A percentile compares a stretch with the other conserved stretches of the same genome.
These are phyloP conservation scores for Bombus superbus DNA, from an alignment of 1,140 invertebrate genomes.

Conservation along the genomic window DNA sequence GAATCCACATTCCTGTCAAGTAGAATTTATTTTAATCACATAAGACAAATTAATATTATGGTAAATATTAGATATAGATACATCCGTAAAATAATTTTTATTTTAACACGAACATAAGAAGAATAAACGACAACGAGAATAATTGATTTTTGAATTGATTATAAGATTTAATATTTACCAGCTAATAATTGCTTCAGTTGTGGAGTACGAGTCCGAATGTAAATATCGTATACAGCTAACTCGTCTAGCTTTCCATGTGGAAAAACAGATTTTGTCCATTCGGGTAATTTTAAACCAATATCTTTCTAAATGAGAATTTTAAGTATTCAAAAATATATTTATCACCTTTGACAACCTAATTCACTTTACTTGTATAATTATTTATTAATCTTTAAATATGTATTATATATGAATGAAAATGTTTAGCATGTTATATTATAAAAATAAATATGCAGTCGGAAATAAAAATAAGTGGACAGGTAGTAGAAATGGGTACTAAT, in stretches of 20 bases:
- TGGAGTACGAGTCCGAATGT: neutral
- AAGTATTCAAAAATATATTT: neutral
- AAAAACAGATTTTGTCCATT: constrained; percentile 32
- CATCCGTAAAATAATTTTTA: too few species aligned
- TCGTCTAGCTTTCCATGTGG: constrained; percentile 13
- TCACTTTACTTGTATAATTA: too few species aligned
- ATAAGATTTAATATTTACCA: neutral
- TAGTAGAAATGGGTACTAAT: too few species aligned
- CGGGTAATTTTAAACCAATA: constrained; percentile 33
- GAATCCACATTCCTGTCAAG: constrained; percentile 26
- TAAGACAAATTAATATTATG: neutral
- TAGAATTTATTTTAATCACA: neutral
- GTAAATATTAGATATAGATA: neutral
- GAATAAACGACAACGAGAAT: neutral
- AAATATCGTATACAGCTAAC: constrained; percentile 2
- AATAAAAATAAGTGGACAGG: too few species aligned
- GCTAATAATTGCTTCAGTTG: constrained; percentile 23
- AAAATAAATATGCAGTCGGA: too few species aligned
- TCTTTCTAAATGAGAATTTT: constrained; percentile 10
- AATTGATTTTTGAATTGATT: neutral
- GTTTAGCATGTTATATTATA: too few species aligned
- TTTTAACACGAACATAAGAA: too few species aligned
- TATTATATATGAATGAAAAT: too few species aligned
- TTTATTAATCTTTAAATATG: too few species aligned
- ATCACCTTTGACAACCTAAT: too few species aligned